phyloP scores from a whole-genome alignment of 2,113 vertebrate genomes.

The Callochromis pleurospilus region DNA sequence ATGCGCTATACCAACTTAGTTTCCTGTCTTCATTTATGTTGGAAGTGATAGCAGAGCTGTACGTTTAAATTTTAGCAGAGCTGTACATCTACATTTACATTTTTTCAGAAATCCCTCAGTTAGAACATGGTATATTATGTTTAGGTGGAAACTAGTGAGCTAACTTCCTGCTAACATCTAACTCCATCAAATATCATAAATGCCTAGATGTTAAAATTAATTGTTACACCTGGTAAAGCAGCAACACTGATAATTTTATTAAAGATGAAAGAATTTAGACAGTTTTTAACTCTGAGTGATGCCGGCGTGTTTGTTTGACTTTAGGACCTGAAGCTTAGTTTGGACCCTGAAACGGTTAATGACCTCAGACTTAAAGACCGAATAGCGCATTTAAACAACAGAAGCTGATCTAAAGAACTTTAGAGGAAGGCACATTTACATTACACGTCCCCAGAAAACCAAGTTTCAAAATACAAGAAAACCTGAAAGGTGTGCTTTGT shows the following conservation, averaged over 20 bases:
- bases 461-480: not conserved
- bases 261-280: not conserved
- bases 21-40: not conserved
- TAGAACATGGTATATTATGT: not conserved
- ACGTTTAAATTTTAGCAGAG: not conserved
- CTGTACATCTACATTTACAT: not conserved
- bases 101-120: not conserved
- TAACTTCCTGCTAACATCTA: accelerated
- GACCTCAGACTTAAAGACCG: not conserved
- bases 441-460: not conserved
- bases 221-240: not conserved
- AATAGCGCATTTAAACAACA: not conserved
- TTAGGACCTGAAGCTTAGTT: not conserved
- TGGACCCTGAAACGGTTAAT: not conserved
- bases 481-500: not conserved
- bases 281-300: not conserved
- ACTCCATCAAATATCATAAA: not conserved
- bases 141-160: not conserved
- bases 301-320: not conserved
- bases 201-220: not conserved
- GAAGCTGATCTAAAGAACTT: not conserved
- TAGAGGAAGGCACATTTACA: not conserved
- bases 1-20: not conserved
- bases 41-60: not conserved
- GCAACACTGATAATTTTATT: not conserved